Evolutionary conservation across 2,888 invertebrate genomes (phyloP), one percentile per base, ranked within the genome.

Genomic region (Synergus japonicus): DNA sequence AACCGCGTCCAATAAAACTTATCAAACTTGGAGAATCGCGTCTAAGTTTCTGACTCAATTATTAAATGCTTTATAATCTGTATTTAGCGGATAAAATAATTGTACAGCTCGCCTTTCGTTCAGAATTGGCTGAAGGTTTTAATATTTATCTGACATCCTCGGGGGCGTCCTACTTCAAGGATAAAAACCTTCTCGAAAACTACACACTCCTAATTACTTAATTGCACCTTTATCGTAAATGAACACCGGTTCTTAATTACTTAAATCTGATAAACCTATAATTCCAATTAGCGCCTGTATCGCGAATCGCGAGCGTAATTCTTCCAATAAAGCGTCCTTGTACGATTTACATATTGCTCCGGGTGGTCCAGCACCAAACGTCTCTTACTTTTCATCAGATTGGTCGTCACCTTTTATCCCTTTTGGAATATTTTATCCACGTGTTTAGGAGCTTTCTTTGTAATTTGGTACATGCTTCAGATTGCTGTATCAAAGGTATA

Each of bases 261-360:
- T 73, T 73, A 73, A 49, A 73, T 54, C 73, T 73, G 73, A 73
- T 73, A 73, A 54, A 73, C 49, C 73, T 54, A 73, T 73, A 67
- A 67, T 67, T 67, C 67, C 73, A 73, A 73, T 73, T 73, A 73
- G 54, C 54, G 54, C 73, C 54, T 73, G 37, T 73, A 73, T 54
- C 73, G 37, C 12, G 37, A 18, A 67, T 67, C 29, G 49, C 46
- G 69, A 49, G 29, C 46, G 69, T 73, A 37, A 73, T 73, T 54
- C 37, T 54, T 54, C 41, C 49, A 73, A 73, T 73, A 73, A 73
- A 73, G 73, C 37, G 73, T 73, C 54, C 54, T 73, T 54, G 54
- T 73, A 73, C n/a, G n/a, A 73, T 73, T 73, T 73, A 46, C 69
- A 69, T 69, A 69, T 46, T 69, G 15, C 49, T 69, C 46, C 46